These are phyloP conservation scores for Ophiodon elongatus DNA, from an alignment of 2,113 vertebrate genomes.

Conservation along the genomic window DNA sequence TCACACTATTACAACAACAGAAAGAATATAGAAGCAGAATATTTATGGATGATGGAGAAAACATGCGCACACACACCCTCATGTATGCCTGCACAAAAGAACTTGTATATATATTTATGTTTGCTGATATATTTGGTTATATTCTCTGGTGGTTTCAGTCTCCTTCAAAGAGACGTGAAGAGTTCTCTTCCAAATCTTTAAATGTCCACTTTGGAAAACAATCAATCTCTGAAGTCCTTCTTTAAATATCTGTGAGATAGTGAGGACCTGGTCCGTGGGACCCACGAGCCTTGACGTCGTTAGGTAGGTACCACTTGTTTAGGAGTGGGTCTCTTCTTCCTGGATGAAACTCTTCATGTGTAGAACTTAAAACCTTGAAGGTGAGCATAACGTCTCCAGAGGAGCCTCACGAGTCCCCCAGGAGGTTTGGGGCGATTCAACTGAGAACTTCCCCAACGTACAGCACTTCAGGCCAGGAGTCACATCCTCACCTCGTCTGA, in stretches of 20 bases:
- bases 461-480: slow-evolving; percentile 76
- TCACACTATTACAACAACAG: slow-evolving; percentile 37
- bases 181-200: slow-evolving; percentile 26
- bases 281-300: slow-evolving; percentile 23
- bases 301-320: background rate
- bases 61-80: slow-evolving; percentile 55
- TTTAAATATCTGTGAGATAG: slow-evolving; percentile 3
- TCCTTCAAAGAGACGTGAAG: no score
- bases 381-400: slow-evolving; percentile 16
- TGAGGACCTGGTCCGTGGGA: background rate
- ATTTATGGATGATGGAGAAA: slow-evolving; percentile 76
- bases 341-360: slow-evolving; percentile 16
- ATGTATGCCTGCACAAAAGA: slow-evolving; percentile 74
- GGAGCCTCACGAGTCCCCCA: slow-evolving; percentile 39
- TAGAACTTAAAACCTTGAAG: slow-evolving; percentile 4
- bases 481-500: background rate
- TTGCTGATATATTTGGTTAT: slow-evolving; percentile 75
- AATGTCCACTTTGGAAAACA: slow-evolving; percentile 37
- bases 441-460: slow-evolving; percentile 48
- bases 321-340: background rate
- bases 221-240: slow-evolving; percentile 34
- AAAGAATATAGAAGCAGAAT: slow-evolving; percentile 67
- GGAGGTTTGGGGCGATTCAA: slow-evolving; percentile 9
- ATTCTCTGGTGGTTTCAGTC: slow-evolving; percentile 44
- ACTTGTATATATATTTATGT: slow-evolving; percentile 88